These are phyloP conservation scores for Thamnophis sirtalis DNA, from an alignment of 2,113 vertebrate species.

Conservation along the genomic window DNA sequence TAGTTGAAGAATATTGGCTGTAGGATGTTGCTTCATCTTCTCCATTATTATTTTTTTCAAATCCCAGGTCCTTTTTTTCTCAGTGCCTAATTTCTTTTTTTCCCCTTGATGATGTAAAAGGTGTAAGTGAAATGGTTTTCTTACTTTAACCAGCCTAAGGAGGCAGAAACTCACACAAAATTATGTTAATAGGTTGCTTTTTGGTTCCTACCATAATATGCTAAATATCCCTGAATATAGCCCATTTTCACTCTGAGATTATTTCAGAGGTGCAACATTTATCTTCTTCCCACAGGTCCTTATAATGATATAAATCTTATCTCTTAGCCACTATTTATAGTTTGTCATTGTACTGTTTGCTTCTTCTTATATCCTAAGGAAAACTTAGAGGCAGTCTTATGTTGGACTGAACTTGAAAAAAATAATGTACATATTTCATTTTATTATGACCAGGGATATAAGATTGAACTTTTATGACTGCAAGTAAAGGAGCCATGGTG, in stretches of 20 bases:
- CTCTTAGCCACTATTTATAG: neutral
- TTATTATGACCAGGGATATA: slow-evolving; percentile 21
- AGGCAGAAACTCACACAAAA: neutral
- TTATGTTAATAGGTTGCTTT: neutral
- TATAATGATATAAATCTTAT: neutral
- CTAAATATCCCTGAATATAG: neutral
- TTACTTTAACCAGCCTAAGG: neutral
- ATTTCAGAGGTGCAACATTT: neutral
- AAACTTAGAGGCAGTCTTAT: neutral
- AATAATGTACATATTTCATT: neutral
- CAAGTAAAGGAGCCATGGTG: neutral
- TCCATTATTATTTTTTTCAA: neutral
- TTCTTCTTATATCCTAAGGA: neutral
- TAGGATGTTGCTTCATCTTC: neutral
- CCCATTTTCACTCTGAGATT: neutral
- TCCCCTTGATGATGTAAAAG: neutral
- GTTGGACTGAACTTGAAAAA: neutral
- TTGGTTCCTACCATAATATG: neutral
- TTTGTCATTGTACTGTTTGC: neutral
- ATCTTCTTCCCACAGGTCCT: neutral
- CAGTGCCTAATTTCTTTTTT: neutral
- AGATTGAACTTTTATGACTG: slow-evolving; percentile 10
- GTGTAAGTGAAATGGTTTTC: neutral
- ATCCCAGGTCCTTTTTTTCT: neutral
- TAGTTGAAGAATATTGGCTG: neutral